Conservation (phyloP, 2,797 vertebrate species). For the Onychomys leucogaster region DNA sequence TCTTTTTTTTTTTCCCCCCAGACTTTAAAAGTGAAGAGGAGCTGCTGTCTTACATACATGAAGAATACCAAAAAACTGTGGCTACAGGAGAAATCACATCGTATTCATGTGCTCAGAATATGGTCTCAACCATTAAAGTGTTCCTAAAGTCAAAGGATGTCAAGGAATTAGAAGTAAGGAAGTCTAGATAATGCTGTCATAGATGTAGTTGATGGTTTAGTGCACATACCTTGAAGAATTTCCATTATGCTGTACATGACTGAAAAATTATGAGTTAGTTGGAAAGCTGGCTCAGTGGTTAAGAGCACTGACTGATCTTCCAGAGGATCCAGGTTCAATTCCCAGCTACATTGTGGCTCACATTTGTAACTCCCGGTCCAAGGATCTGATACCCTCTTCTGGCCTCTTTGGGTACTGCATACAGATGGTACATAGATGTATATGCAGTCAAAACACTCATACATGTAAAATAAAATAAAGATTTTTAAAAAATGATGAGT, state of each 20-base stretch:
- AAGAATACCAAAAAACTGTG: constrained; percentile 90
- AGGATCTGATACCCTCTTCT: background rate
- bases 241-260: background rate
- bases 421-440: background rate
- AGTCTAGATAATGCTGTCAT: background rate
- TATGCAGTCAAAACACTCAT: background rate
- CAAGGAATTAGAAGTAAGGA: constrained; percentile 89
- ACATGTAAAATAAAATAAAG: background rate
- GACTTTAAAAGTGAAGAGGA: constrained; percentile 93
- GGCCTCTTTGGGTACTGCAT: background rate
- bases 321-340: background rate
- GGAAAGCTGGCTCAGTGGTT: background rate
- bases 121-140: constrained; percentile 89
- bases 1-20: constrained; percentile 79
- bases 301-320: background rate
- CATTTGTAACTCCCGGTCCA: background rate
- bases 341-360: background rate
- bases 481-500: background rate
- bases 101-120: constrained; percentile 86
- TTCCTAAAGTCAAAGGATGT: constrained; percentile 86
- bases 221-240: background rate
- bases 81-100: constrained; percentile 85
- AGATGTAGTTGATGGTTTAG: background rate
- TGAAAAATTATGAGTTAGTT: background rate
- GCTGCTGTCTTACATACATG: constrained; percentile 90